Conservation (phyloP, 2,113 vertebrate species). For the Phycodurus eques region DNA sequence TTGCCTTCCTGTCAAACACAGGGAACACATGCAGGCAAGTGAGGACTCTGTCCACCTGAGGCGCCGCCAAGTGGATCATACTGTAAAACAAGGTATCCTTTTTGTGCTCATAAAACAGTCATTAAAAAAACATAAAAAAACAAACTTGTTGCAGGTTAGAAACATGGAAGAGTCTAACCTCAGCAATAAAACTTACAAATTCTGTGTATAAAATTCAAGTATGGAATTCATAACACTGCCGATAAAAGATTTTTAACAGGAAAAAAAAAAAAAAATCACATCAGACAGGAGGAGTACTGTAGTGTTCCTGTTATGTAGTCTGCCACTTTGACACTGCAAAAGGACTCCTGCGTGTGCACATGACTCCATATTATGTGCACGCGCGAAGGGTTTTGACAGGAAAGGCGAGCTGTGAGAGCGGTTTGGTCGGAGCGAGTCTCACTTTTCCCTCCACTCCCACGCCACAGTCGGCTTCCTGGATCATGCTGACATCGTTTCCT, state of each 20-base stretch:
- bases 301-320: background rate
- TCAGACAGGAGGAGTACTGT: background rate
- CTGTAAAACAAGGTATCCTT: background rate
- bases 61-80: background rate
- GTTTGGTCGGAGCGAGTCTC: conserved; percentile 62
- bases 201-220: background rate
- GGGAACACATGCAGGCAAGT: conserved; percentile 21
- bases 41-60: conserved; percentile 13
- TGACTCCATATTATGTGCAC: conserved; percentile 34
- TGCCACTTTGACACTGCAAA: conserved; percentile 32
- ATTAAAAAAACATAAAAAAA: background rate
- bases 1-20: conserved; percentile 86
- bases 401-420: conserved; percentile 48
- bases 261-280: background rate
- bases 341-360: conserved; percentile 54
- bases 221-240: background rate
- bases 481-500: conserved; percentile 99
- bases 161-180: background rate
- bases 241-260: background rate
- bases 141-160: background rate
- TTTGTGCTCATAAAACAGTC: background rate
- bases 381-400: conserved; percentile 57
- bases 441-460: conserved; percentile 99
- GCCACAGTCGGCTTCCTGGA: conserved; percentile 97
- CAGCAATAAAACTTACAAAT: background rate